A percentile compares a stretch with the other conserved stretches of the same genome.
Conservation (phyloP, 2,888 invertebrate species). For the Lumbricus terrestris region DNA sequence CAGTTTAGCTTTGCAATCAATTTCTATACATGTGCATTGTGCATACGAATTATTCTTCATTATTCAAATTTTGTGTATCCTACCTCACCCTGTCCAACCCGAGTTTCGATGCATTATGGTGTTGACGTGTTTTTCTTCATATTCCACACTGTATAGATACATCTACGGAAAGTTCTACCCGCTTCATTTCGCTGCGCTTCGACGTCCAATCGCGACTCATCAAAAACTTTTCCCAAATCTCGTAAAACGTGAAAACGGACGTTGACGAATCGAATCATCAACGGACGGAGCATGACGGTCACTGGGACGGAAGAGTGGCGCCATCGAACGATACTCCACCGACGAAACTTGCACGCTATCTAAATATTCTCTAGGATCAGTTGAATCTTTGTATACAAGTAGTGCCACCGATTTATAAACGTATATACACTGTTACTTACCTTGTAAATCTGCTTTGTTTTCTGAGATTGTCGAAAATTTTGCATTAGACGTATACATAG, state of each 20-base stretch:
- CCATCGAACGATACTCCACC: neutral
- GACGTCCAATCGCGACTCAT: neutral
- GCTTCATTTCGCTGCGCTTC: constrained; percentile 6
- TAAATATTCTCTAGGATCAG: too few relatives aligned
- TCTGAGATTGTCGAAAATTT: neutral
- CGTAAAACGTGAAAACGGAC: neutral
- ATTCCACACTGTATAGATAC: neutral
- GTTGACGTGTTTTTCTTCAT: neutral
- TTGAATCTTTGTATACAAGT: neutral
- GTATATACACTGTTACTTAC: too few relatives aligned
- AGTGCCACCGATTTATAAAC: neutral
- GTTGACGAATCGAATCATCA: neutral
- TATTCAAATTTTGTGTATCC: too few relatives aligned
- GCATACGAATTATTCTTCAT: too few relatives aligned
- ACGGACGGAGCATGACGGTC: neutral
- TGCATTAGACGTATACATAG: too few relatives aligned
- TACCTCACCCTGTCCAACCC: neutral
- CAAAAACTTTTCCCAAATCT: neutral
- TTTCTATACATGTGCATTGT: too few relatives aligned
- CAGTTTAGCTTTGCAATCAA: neutral
- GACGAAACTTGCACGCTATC: neutral
- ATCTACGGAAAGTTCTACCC: neutral
- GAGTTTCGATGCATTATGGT: neutral
- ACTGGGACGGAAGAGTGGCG: neutral
- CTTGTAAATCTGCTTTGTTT: neutral